Evolutionary conservation across 2,113 vertebrate genomes (phyloP).

Genomic region (Maccullochella peelii): DNA sequence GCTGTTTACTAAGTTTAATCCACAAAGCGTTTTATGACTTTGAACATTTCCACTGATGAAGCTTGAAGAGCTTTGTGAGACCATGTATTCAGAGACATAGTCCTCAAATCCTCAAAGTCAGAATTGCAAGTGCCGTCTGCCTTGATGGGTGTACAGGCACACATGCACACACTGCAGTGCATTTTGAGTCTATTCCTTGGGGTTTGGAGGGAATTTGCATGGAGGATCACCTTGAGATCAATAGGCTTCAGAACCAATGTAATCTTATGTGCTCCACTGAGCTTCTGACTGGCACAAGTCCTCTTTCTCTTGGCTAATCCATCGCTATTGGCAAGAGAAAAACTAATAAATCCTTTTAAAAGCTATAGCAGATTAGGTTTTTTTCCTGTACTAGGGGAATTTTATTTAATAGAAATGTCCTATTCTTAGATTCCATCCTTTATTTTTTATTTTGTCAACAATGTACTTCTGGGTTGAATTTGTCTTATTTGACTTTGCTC

Average conservation of each 20-base stretch:
- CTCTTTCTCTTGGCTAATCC: conserved; percentile 10
- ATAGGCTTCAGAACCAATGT: conserved; percentile 1
- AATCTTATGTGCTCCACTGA: conserved; percentile 16
- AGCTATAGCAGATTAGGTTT: not conserved
- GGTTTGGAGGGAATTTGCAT: conserved; percentile 13
- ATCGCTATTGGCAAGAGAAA: conserved; percentile 4
- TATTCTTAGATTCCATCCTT: not conserved
- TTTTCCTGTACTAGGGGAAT: not conserved
- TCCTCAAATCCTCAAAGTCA: not conserved
- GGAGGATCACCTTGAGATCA: conserved; percentile 28
- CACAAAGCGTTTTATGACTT: not conserved
- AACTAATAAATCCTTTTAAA: conserved; percentile 8
- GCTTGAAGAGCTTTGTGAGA: not conserved
- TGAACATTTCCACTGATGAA: not conserved
- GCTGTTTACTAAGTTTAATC: not conserved
- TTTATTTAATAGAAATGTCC: not conserved
- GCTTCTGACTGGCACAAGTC: not conserved
- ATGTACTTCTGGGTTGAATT: not conserved
- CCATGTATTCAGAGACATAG: not conserved
- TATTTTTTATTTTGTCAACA: not conserved
- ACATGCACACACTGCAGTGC: not conserved
- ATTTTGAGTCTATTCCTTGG: not conserved
- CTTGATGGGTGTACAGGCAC: not conserved
- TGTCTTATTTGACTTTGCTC: not conserved
- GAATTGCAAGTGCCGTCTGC: not conserved